Conservation (phyloP, 2,888 invertebrate species). For the Loripinus fragilis region DNA sequence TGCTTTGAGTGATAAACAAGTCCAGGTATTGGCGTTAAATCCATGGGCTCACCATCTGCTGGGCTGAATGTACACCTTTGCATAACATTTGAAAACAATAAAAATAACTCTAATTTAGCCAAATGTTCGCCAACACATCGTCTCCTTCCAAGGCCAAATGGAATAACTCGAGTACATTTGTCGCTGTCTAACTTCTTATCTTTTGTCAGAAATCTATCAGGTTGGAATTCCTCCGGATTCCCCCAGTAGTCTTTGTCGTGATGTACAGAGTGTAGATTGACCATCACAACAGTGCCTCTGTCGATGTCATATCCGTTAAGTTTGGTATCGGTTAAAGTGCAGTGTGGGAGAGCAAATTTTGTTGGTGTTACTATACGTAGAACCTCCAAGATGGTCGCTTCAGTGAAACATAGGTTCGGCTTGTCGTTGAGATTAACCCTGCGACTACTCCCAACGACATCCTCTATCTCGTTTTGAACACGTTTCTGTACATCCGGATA, state of each 20-base stretch:
- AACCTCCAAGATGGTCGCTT: slow-evolving; percentile 64
- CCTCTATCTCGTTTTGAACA: slow-evolving; percentile 66
- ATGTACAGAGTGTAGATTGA: slow-evolving; percentile 44
- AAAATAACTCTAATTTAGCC: slow-evolving; percentile 67
- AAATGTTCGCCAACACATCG: slow-evolving; percentile 72
- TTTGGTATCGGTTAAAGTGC: slow-evolving; percentile 46
- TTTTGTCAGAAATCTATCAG: slow-evolving; percentile 39
- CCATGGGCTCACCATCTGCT: slow-evolving; percentile 6
- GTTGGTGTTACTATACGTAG: slow-evolving; percentile 53
- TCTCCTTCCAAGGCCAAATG: slow-evolving; percentile 66
- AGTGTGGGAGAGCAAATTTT: slow-evolving; percentile 66
- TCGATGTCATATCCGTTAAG: slow-evolving; percentile 20
- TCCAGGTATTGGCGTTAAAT: neutral
- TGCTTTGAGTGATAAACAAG: slow-evolving; percentile 21
- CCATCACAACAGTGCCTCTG: slow-evolving; percentile 41
- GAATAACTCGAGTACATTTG: slow-evolving; percentile 47
- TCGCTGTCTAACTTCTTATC: slow-evolving; percentile 19
- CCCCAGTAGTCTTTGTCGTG: slow-evolving; percentile 40
- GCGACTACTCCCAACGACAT: slow-evolving; percentile 51
- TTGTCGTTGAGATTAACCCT: slow-evolving; percentile 44
- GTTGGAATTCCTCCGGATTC: slow-evolving; percentile 36
- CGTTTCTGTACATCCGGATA: slow-evolving; percentile 58
- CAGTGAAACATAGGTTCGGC: slow-evolving; percentile 47
- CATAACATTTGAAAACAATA: slow-evolving; percentile 63
- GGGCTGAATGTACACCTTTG: slow-evolving; percentile 53